Conservation (phyloP, 2,797 vertebrate species). For the Acropternis orthonyx region DNA sequence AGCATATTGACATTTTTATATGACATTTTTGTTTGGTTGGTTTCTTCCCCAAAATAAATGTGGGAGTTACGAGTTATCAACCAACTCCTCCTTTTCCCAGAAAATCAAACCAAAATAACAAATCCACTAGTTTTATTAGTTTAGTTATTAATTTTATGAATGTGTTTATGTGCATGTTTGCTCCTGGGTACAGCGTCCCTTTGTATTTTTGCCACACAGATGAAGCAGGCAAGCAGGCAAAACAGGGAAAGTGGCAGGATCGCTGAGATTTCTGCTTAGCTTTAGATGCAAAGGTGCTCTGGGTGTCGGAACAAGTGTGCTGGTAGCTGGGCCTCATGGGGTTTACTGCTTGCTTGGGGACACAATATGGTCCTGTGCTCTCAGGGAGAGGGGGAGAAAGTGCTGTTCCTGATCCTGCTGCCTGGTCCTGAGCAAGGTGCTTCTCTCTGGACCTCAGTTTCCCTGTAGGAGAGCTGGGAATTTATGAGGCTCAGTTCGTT, state of each 20-base stretch:
- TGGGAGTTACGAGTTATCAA: neutral
- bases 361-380: neutral
- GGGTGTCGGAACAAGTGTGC: neutral
- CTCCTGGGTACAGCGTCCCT: neutral
- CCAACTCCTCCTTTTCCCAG: neutral
- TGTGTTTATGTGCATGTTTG: neutral
- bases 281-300: neutral
- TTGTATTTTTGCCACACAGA: neutral
- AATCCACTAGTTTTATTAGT: neutral
- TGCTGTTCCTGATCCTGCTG: neutral
- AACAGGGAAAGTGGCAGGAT: neutral
- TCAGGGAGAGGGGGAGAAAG: neutral
- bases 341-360: neutral
- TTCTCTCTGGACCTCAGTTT: neutral
- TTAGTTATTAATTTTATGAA: neutral
- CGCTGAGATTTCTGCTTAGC: neutral
- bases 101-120: neutral
- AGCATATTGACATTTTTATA: neutral
- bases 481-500: neutral
- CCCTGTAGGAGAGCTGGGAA: neutral
- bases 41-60: neutral
- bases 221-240: neutral
- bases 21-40: neutral
- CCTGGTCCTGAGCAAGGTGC: neutral
- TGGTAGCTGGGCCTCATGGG: accelerated